Evolutionary conservation across 2,888 invertebrate genomes (phyloP).

Genomic region (Nezara viridula): DNA sequence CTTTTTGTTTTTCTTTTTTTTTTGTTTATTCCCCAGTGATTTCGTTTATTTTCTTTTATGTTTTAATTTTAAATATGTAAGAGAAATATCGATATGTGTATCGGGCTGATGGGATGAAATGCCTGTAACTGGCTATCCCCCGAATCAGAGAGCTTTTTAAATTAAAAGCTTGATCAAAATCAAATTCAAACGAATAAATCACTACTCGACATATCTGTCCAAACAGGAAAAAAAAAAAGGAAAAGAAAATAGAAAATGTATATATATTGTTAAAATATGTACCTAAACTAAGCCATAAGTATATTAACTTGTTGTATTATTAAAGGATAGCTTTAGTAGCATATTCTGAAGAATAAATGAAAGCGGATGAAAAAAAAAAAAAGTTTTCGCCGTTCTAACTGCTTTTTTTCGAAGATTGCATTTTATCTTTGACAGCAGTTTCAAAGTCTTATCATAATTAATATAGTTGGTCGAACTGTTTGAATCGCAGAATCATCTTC

Average conservation of each 20-base stretch:
- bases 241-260: neutral
- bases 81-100: constrained; percentile 25
- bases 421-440: no score
- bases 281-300: no score
- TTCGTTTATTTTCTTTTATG: constrained; percentile 42
- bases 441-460: no score
- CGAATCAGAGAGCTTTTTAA: constrained; percentile 5
- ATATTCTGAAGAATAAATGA: no score
- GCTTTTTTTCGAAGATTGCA: no score
- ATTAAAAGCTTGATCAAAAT: neutral
- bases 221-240: neutral
- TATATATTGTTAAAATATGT: neutral
- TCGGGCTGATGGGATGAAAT: neutral
- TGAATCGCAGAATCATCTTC: no score
- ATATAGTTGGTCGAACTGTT: no score
- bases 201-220: neutral
- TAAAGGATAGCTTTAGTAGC: no score
- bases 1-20: neutral
- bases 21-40: neutral
- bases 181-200: neutral
- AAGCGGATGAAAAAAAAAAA: no score
- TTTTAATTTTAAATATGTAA: constrained; percentile 47
- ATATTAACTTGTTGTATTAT: no score
- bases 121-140: neutral
- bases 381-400: no score